Conservation (phyloP, 2,113 vertebrate genomes). For the Syrmaticus mikado region DNA sequence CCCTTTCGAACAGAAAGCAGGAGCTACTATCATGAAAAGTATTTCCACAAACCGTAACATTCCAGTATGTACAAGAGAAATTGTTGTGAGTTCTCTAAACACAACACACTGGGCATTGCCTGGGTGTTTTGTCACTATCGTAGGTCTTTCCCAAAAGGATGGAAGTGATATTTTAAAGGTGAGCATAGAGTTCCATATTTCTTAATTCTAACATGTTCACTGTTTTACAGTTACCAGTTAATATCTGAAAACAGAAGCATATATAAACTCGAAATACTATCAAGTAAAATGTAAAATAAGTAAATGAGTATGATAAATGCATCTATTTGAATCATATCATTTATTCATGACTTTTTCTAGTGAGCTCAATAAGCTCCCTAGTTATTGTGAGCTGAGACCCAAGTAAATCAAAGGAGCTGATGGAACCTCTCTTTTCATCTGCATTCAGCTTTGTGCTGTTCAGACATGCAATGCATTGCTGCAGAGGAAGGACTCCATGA, state of each 20-base stretch:
- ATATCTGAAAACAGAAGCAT: not conserved
- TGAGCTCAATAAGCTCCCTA: not conserved
- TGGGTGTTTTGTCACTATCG: not conserved
- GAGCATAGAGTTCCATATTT: not conserved
- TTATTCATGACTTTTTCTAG: not conserved
- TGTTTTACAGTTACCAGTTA: not conserved
- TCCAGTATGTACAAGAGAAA: not conserved
- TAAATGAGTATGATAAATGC: not conserved
- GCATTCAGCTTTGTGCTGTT: constrained; percentile 5
- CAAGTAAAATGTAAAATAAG: not conserved
- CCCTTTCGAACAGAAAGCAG: not conserved
- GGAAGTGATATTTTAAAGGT: not conserved
- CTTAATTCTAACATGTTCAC: not conserved
- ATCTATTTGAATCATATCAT: not conserved
- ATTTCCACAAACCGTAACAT: not conserved
- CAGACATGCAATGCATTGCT: not conserved
- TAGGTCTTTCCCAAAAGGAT: not conserved
- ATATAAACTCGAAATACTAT: not conserved
- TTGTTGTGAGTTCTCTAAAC: not conserved
- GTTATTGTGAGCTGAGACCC: constrained; percentile 18
- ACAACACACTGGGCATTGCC: not conserved
- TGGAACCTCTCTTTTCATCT: constrained; percentile 9
- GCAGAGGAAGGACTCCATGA: not conserved
- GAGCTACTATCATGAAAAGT: not conserved
- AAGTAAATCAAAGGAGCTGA: not conserved